Base-by-base conservation (phyloP, 1,140 invertebrate species). In the Leptinotarsa texana region DNA sequence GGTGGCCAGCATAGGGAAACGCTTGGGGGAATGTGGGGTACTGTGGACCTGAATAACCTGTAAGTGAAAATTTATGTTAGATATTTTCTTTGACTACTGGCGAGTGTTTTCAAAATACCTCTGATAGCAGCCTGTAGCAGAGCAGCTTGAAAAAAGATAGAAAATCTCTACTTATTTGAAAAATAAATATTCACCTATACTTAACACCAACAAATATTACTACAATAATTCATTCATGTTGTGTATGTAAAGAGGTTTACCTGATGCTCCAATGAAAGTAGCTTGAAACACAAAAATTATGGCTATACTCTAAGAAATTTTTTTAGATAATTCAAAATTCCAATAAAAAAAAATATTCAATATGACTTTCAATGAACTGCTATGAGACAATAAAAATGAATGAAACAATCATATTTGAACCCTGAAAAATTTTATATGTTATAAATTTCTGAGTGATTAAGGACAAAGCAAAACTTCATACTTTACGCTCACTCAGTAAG, bases 31-130 rank as follows among this genome's bases (percentile, higher is more conserved):
- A 76, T 17, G 73, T 61, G 18, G 72, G 65, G 27, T 74, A 82
- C 3, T 77, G 80, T 1, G 75, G 67, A 62, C 76, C 75, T 13
- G 80, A 79, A 69, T 83, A 83, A 47, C 76, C 75, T 80, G 42
- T 0, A 57, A 57, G 17, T 18, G n/a, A 57, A 57, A 57, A 57
- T 57, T 5, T 57, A 57, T 5, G n/a, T 15, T 57, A 17, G 51
- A 57, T 18, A 57, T 57, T 57, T 57, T 18, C 15, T 57, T 57
- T 57, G n/a, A 57, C 33, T 42, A 11, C 33, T 1, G 33, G 33
- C 33, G 33, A 42, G 33, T 42, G n/a, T 57, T 57, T 57, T 57
- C 51, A 57, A 63, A 22, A 48, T 73, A 65, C 63, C 63, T 66
- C 63, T 67, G 15, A 65, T 18, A 42, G 17, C 62, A 63, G 57